These are phyloP conservation scores for Conomelus anceps DNA, from an alignment of 2,888 invertebrate species.

Conservation along the genomic window DNA sequence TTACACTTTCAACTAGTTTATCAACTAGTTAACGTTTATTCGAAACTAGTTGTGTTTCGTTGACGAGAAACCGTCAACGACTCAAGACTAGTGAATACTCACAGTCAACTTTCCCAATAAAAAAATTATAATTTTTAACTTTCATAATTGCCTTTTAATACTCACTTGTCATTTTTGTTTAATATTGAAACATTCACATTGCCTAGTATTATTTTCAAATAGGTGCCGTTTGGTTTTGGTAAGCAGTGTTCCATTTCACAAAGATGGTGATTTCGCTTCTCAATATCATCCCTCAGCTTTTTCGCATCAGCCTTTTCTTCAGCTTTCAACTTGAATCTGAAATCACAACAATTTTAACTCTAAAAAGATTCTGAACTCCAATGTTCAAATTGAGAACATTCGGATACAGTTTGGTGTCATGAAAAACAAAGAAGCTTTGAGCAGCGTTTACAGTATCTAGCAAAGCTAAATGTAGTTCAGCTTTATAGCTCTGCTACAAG, in stretches of 20 bases:
- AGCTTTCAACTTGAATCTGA: background rate
- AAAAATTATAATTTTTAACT: too few relatives aligned
- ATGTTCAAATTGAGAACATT: background rate
- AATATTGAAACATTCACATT: slow-evolving; percentile 96
- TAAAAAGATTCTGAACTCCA: background rate
- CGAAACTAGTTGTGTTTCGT: too few relatives aligned
- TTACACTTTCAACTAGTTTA: too few relatives aligned
- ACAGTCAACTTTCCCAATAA: too few relatives aligned
- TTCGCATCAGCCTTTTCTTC: slow-evolving; percentile 37
- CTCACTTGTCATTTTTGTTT: slow-evolving; percentile 93
- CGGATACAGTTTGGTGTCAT: background rate
- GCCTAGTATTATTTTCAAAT: slow-evolving; percentile 91
- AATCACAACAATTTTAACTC: background rate
- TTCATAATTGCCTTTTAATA: too few relatives aligned
- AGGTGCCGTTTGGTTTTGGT: slow-evolving; percentile 87
- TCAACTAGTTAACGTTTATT: too few relatives aligned
- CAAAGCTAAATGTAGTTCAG: too few relatives aligned
- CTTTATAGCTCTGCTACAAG: too few relatives aligned
- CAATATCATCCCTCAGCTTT: slow-evolving; percentile 65
- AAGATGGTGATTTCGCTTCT: slow-evolving; percentile 76
- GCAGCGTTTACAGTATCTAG: too few relatives aligned
- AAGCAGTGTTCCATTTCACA: slow-evolving; percentile 88
- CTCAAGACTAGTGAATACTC: too few relatives aligned
- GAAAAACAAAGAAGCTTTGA: background rate
- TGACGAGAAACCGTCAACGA: too few relatives aligned